phyloP scores from a whole-genome alignment of 2,888 invertebrate genomes.

The Nowickia ferox region DNA sequence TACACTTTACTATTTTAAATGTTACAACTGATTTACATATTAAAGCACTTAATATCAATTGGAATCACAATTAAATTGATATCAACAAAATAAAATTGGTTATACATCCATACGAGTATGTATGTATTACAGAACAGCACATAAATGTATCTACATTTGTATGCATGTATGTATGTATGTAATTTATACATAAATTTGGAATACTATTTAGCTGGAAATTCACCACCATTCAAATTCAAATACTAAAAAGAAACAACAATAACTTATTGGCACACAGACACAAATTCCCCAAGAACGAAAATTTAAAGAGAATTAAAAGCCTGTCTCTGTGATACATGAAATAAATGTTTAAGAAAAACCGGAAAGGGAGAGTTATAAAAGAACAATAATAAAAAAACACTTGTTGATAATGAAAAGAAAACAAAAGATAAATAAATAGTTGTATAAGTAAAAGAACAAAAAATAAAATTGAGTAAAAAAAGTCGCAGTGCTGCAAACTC shows the following conservation, averaged over 20 bases:
- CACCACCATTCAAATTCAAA: constrained; percentile 29
- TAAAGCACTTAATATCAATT: constrained; percentile 26
- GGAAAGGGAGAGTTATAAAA: constrained; percentile 47
- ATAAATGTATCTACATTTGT: not conserved
- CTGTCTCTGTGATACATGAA: constrained; percentile 35
- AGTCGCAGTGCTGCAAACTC: no score
- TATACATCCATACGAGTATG: not conserved
- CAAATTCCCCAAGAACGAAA: constrained; percentile 45
- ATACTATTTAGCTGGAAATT: constrained; percentile 42
- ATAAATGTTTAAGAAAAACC: constrained; percentile 41
- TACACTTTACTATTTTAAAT: no score
- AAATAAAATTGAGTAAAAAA: not conserved
- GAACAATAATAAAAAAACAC: constrained; percentile 45
- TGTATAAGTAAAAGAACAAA: not conserved
- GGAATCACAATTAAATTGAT: constrained; percentile 2
- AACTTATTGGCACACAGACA: constrained; percentile 66
- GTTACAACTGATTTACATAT: constrained; percentile 2
- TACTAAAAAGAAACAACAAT: constrained; percentile 23
- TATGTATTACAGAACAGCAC: no score
- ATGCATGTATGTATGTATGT: not conserved
- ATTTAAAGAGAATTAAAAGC: constrained; percentile 22
- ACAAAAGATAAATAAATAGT: constrained; percentile 14
- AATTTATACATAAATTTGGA: not conserved
- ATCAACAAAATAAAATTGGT: not conserved
- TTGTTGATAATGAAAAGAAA: constrained; percentile 59